These are phyloP conservation scores for Sinocyclocheilus rhinocerous DNA, from an alignment of 2,113 vertebrate genomes.

Conservation along the genomic window DNA sequence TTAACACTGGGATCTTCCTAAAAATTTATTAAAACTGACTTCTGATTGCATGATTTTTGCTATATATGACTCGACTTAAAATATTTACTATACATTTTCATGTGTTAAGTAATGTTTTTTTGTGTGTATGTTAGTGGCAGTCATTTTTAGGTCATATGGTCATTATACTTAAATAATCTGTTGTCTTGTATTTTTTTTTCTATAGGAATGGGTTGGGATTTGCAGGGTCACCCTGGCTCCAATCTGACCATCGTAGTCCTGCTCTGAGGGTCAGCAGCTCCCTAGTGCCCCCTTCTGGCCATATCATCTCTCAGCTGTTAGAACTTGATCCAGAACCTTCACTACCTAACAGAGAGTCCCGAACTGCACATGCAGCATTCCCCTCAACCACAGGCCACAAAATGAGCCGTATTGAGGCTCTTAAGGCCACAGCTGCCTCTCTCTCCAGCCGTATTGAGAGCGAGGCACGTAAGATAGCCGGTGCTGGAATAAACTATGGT, in stretches of 20 bases:
- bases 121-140: not conserved
- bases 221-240: slow-evolving; percentile 74
- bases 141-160: not conserved
- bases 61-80: not conserved
- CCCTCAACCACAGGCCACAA: slow-evolving; percentile 73
- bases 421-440: slow-evolving; percentile 93
- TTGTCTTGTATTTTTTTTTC: not conserved
- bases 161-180: not conserved
- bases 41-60: not conserved
- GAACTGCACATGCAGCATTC: slow-evolving; percentile 53
- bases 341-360: slow-evolving; percentile 59
- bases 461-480: slow-evolving; percentile 88
- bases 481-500: slow-evolving; percentile 80
- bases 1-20: not conserved
- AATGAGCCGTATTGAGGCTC: slow-evolving; percentile 85
- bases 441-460: slow-evolving; percentile 90
- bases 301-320: slow-evolving; percentile 81
- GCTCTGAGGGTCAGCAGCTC: slow-evolving; percentile 48
- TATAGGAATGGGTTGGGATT: slow-evolving; percentile 80
- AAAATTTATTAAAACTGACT: not conserved
- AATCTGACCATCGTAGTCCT: slow-evolving; percentile 77
- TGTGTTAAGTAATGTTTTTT: not conserved
- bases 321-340: slow-evolving; percentile 73
- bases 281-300: slow-evolving; percentile 65
- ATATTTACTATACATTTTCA: not conserved